Conservation (phyloP, 2,113 vertebrate species). For the Grammomys dolichurus region DNA sequence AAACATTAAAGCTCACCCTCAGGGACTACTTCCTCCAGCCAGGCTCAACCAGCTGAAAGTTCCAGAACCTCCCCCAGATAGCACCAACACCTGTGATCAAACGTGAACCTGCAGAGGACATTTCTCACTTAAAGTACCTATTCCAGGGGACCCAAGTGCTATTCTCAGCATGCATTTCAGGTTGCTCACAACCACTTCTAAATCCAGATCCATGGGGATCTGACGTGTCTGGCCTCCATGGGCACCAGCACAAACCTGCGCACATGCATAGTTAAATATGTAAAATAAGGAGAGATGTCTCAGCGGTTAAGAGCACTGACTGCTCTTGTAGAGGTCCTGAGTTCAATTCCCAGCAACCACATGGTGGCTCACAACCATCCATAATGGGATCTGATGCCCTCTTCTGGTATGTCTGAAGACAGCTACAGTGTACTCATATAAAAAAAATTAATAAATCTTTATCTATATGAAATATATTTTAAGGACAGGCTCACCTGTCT, state of each 20-base stretch:
- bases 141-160: not conserved
- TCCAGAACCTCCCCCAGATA: not conserved
- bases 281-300: not conserved
- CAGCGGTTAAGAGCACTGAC: no score
- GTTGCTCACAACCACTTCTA: not conserved
- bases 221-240: not conserved
- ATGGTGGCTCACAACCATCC: no score
- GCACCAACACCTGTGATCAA: not conserved
- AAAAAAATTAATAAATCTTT: no score
- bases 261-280: not conserved
- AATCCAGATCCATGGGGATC: not conserved
- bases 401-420: no score
- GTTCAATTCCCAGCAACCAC: no score
- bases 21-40: not conserved
- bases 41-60: not conserved
- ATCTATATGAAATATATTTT: not conserved
- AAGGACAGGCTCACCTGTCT: accelerated
- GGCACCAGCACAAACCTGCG: not conserved
- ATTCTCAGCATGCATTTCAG: not conserved
- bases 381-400: no score
- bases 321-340: no score
- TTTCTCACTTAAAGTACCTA: not conserved
- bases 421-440: no score
- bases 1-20: not conserved
- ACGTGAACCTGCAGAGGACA: not conserved